Evolutionary conservation across 2,888 invertebrate genomes (phyloP).

Genomic region (Camponotus fellah): DNA sequence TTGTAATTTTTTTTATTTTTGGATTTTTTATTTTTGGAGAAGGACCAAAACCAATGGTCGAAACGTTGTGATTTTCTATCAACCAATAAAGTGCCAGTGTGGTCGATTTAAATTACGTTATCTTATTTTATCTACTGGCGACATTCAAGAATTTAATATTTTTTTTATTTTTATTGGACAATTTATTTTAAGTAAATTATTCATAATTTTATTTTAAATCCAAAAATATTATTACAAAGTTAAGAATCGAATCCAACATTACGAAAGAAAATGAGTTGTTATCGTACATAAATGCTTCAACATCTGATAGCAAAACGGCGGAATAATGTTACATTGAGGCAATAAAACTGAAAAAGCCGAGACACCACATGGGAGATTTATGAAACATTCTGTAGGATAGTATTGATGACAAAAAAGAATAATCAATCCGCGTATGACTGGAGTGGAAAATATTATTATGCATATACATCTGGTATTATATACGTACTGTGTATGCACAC

Average conservation of each 20-base stretch:
- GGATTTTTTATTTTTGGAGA: no score
- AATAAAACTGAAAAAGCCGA: not conserved
- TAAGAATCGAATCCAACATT: not conserved
- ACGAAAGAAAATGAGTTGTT: not conserved
- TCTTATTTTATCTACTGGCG: no score
- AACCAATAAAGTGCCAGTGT: no score
- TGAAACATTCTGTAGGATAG: constrained; percentile 63
- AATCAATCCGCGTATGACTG: constrained; percentile 74
- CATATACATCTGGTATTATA: constrained; percentile 75
- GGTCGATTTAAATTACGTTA: no score
- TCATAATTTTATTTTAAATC: not conserved
- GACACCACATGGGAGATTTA: not conserved
- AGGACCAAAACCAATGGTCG: no score
- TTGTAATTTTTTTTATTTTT: not conserved
- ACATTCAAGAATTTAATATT: no score
- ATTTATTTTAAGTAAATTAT: no score
- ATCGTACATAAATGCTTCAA: not conserved
- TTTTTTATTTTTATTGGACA: not conserved
- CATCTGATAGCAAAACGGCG: not conserved
- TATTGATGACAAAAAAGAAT: constrained; percentile 67
- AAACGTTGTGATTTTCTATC: no score
- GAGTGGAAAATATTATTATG: constrained; percentile 81
- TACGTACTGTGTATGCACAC: constrained; percentile 51
- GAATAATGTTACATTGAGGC: not conserved
- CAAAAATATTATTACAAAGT: not conserved